Base-by-base conservation (phyloP, 2,888 invertebrate species). In the Sphecodes monilicornis region DNA sequence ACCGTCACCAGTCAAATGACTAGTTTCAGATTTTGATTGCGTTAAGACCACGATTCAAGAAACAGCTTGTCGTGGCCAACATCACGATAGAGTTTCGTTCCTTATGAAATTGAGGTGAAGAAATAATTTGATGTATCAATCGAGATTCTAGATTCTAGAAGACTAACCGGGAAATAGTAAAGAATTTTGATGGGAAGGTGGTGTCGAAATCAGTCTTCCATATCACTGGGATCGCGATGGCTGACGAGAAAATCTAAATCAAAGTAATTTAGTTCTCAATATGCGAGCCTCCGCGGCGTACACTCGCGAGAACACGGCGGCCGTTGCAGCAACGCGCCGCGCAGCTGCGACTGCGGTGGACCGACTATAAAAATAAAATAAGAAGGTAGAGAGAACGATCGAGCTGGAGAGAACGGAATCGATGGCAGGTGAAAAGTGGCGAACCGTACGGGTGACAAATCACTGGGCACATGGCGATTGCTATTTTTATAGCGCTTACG, bases 351-450 rank as follows among this genome's bases (percentile, higher is more conserved):
- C 78, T 84, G 79, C 81, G 71, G 82, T 86, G 69, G 60, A 72
- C 72, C 76, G 69, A 39, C 76, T 72, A 82, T 87, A 82, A 88
- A 88, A 87, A 78, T 87, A 78, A 84, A 84, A 86, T 82, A 78
- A 77, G 77, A 78, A 69, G 68, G 73, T 82, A 64, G 69, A 78
- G 69, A 78, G 74, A 75, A 76, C 43, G 76, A 80, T 39, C 68
- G 64, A 72, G 29, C 68, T 68, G 72, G 71, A 72, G 41, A 60
- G 77, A 74, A 69, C 82, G 73, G 87, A 90, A 90, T 88, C 82
- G 87, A 80, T 85, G 84, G 84, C 85, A 84, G 85, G 78, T 87
- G 88, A 89, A 84, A 87, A 90, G 87, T 85, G 87, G 70, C 76
- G 85, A 80, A 82, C 84, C 64, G 71, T 82, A 76, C 75, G 70